A percentile compares a stretch with the other conserved stretches of the same genome.
Conservation (phyloP, 2,888 invertebrate species). For the Buathra laborator region DNA sequence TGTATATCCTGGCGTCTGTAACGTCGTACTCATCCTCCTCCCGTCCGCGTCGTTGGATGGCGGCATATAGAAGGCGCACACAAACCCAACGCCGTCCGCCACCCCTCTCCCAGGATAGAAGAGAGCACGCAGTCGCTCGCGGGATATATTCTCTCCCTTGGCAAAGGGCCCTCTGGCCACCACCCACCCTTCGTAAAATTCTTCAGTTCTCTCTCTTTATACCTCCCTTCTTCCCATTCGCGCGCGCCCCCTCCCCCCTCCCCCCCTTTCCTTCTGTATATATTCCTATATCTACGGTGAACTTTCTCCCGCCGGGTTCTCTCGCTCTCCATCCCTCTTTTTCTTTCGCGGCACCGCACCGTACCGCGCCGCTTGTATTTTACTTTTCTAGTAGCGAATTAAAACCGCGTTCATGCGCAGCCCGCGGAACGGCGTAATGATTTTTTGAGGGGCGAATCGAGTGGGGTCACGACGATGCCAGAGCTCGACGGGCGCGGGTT, state of each 20-base stretch:
- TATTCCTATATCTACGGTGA: conserved; percentile 45
- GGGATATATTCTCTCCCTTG: conserved; percentile 60
- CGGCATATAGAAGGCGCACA: conserved; percentile 37
- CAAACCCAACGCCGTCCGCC: conserved; percentile 68
- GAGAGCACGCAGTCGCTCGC: conserved; percentile 63
- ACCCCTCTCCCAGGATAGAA: conserved; percentile 61
- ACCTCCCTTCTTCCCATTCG: conserved; percentile 52
- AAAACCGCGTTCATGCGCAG: conserved; percentile 89
- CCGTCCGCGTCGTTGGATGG: conserved; percentile 48
- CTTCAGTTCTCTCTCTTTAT: conserved; percentile 53
- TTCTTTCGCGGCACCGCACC: conserved; percentile 26
- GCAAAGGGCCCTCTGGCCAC: conserved; percentile 60
- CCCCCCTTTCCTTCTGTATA: conserved; percentile 21
- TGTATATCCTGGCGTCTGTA: conserved; percentile 69
- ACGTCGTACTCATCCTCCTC: conserved; percentile 55
- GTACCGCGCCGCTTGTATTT: conserved; percentile 69
- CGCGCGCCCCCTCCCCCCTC: conserved; percentile 30
- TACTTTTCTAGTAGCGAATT: conserved; percentile 77
- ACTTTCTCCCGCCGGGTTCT: conserved; percentile 68
- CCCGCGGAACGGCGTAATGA: conserved; percentile 92
- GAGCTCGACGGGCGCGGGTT: conserved; percentile 83
- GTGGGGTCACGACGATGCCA: conserved; percentile 88
- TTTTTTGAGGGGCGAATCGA: conserved; percentile 94
- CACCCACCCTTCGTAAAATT: conserved; percentile 68
- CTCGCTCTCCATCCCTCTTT: too few relatives aligned